Conservation (phyloP, 2,113 vertebrate genomes). For the Myiozetetes cayanensis region DNA sequence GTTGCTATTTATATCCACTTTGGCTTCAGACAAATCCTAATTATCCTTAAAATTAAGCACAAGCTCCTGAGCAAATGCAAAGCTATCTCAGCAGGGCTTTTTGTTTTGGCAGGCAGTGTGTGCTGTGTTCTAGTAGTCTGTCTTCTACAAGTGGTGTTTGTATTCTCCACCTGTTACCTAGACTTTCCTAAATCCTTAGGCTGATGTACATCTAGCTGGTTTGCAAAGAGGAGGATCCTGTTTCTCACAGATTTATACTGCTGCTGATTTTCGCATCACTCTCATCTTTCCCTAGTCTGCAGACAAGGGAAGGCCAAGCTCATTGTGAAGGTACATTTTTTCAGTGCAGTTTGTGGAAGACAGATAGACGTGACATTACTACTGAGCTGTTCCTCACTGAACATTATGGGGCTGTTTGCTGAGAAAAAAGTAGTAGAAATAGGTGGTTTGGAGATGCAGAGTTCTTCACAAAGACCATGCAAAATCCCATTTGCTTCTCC, state of each 20-base stretch:
- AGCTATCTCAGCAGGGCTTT: neutral
- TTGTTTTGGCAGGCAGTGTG: neutral
- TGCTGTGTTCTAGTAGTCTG: neutral
- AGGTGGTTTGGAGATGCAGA: neutral
- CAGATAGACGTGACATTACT: neutral
- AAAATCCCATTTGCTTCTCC: neutral
- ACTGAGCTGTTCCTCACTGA: neutral
- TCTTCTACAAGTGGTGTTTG: neutral
- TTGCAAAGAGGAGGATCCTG: neutral
- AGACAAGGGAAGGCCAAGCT: neutral
- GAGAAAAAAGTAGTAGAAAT: neutral
- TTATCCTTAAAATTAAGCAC: slow-evolving; percentile 22
- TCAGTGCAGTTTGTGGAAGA: neutral
- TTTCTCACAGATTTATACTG: neutral
- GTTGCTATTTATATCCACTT: slow-evolving; percentile 23
- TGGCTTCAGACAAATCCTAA: neutral
- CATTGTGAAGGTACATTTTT: neutral
- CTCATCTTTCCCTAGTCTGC: neutral
- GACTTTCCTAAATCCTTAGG: neutral
- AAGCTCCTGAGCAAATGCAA: neutral
- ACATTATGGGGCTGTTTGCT: neutral
- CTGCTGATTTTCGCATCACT: neutral
- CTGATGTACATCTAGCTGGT: neutral
- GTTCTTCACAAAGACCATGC: neutral
- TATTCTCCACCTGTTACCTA: neutral